These are phyloP conservation scores for Takifugu bimaculatus DNA, from an alignment of 2,113 vertebrate species.

Conservation along the genomic window DNA sequence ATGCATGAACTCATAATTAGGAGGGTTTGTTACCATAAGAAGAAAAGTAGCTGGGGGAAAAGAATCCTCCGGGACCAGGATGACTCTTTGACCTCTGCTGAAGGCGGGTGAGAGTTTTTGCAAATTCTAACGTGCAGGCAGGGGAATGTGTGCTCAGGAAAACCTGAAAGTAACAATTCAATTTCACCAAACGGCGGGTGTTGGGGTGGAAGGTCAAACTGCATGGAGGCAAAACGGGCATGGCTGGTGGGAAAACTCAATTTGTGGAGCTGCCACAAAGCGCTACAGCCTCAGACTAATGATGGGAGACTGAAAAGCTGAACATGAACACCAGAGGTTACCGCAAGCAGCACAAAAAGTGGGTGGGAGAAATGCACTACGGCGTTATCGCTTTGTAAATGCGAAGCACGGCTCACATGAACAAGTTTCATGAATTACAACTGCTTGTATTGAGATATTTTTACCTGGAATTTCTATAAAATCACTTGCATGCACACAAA, in stretches of 20 bases:
- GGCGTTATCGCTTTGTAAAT: not conserved
- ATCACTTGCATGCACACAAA: too few relatives aligned
- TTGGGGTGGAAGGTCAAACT: conserved; percentile 33
- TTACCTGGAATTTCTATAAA: too few relatives aligned
- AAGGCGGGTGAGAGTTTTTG: conserved; percentile 21
- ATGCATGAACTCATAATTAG: not conserved
- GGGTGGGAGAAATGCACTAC: not conserved
- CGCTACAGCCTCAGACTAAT: conserved; percentile 16
- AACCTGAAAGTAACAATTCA: conserved; percentile 32
- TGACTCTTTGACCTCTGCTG: conserved; percentile 23
- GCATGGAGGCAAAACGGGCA: conserved; percentile 33
- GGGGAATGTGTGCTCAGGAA: conserved; percentile 13
- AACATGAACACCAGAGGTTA: not conserved
- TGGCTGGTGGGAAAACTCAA: conserved; percentile 38
- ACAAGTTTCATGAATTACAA: too few relatives aligned
- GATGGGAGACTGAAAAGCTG: not conserved
- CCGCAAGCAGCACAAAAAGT: not conserved
- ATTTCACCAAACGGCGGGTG: conserved; percentile 16
- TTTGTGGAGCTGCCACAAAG: conserved; percentile 34
- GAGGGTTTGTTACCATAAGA: conserved; percentile 7
- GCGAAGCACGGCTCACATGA: too few relatives aligned
- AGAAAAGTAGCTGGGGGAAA: conserved; percentile 13
- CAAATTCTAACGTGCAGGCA: conserved; percentile 24
- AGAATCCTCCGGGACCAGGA: conserved; percentile 3
- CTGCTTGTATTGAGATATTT: too few relatives aligned